Percentiles rank a stretch among this genome's conserved stretches.
Conservation (phyloP, 2,888 invertebrate genomes). For the Dryococelus australis region DNA sequence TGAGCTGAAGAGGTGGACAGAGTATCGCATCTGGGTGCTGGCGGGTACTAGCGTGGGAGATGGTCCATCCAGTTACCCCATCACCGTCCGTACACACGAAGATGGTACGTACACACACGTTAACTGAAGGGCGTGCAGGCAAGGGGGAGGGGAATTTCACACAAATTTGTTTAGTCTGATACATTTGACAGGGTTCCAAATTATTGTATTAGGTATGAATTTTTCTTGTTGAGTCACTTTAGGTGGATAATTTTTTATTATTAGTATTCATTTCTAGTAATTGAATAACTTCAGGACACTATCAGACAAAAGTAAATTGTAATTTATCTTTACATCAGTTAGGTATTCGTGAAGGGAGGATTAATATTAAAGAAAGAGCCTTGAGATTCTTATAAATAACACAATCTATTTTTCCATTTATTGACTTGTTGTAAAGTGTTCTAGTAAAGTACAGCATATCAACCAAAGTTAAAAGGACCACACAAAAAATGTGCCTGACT, state of each 20-base stretch:
- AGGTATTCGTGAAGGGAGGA: background rate
- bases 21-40: slow-evolving; percentile 95
- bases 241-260: background rate
- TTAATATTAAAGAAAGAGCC: background rate
- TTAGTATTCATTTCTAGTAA: slow-evolving; percentile 8
- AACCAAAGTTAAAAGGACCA: slow-evolving; percentile 11
- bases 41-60: slow-evolving; percentile 97
- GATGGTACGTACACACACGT: slow-evolving; percentile 84
- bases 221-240: background rate
- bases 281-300: background rate
- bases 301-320: background rate
- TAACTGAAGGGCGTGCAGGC: background rate
- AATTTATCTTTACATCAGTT: background rate
- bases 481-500: slow-evolving; percentile 30
- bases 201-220: background rate
- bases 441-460: background rate
- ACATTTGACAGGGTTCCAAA: background rate
- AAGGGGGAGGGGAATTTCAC: background rate
- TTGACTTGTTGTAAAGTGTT: background rate
- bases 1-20: slow-evolving; percentile 93
- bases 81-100: slow-evolving; percentile 94
- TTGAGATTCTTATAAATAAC: background rate
- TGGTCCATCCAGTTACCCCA: slow-evolving; percentile 91
- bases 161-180: background rate
- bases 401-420: background rate